Evolutionary conservation across 2,888 invertebrate genomes (phyloP), one percentile per base, ranked within the genome.

Genomic region (Eupithecia insigniata): DNA sequence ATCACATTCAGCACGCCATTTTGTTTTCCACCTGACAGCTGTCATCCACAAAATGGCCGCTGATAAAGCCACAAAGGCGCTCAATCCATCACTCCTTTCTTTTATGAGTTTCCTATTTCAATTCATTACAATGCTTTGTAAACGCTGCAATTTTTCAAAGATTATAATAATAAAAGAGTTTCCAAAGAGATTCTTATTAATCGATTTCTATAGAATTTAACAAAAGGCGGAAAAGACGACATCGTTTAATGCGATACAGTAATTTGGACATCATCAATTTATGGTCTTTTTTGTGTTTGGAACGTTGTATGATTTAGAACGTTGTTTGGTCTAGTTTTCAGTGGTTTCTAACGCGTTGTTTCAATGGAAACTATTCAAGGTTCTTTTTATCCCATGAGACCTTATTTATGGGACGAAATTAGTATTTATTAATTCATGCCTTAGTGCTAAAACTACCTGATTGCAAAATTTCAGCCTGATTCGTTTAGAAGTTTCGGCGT

Each of bases 101-200:
- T 77, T 74, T 76, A 79, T 75, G 75, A 78, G 78, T 74, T 79
- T 78, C 78, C 77, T 73, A 77, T 78, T 79, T 78, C 76, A 77
- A 79, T 79, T 77, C 75, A 78, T 77, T 75, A 71, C 69, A 75
- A 74, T 76, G 70, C 74, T 75, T 77, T 74, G 77, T 79, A 76
- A 79, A 76, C 73, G 76, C 68, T 79, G 79, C 79, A 79, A 79
- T 77, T 77, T 77, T 75, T 77, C 77, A 77, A 74, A 75, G 73
- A 76, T 76, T 72, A 75, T 71, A 65, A 77, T 76, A 77, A 76
- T 77, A 73, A 77, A 62, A 69, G 75, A 74, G 60, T 70, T 69
- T 70, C 51, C 70, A 66, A 76, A 71, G 61, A 39, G 66, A 68
- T 73, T 75, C 65, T 71, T 70, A 67, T 75, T 72, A 77, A 75